These are phyloP conservation scores for Enhydra lutris DNA, from an alignment of 2,113 vertebrate genomes.

Conservation along the genomic window DNA sequence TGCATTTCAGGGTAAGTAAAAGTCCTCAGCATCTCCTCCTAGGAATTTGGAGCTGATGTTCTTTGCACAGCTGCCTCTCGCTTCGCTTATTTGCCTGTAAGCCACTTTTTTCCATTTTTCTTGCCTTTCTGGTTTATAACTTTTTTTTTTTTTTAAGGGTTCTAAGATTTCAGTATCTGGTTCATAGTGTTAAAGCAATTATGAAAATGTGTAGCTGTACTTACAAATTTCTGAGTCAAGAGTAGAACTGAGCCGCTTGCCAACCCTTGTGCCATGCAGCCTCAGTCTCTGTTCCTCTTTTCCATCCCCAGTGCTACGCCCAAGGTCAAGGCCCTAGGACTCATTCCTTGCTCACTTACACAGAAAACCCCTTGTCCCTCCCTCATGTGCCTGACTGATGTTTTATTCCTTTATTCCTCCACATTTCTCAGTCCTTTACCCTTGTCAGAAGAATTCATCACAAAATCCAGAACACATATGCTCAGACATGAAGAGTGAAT, in stretches of 20 bases:
- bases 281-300: not conserved
- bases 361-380: not conserved
- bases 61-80: not conserved
- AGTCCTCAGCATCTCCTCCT: not conserved
- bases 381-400: not conserved
- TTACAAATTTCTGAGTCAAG: not conserved
- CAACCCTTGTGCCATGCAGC: not conserved
- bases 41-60: not conserved
- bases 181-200: not conserved
- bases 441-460: not conserved
- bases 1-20: not conserved
- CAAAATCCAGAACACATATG: not conserved
- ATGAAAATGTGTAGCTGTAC: not conserved
- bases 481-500: not conserved
- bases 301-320: not conserved
- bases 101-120: not conserved
- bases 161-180: constrained; percentile 36
- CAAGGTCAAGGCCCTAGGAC: not conserved
- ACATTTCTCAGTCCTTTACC: not conserved
- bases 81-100: not conserved
- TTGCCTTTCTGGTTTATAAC: too few species aligned
- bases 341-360: not conserved
- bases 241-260: not conserved
- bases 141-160: not conserved
- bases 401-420: not conserved